Percentiles rank a stretch among this genome's conserved stretches.
Conservation (phyloP, 2,113 vertebrate species). For the Syrrhaptes paradoxus region DNA sequence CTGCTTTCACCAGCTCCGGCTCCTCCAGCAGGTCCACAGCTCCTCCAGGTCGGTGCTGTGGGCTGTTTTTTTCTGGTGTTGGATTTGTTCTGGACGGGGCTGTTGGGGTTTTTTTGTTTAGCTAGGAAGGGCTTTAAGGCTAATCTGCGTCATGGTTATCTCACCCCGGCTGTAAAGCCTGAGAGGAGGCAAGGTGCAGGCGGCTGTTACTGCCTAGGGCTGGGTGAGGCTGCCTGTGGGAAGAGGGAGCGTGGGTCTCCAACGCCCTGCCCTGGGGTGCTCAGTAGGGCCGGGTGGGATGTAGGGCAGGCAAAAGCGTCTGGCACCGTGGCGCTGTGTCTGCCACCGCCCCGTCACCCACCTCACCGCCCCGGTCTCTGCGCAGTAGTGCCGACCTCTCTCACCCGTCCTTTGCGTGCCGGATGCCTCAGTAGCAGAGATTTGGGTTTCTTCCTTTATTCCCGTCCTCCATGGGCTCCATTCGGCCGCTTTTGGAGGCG, state of each 20-base stretch:
- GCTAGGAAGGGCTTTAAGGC: neutral
- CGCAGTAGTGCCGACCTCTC: rapidly evolving
- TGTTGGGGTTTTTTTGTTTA: neutral
- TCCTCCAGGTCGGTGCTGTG: neutral
- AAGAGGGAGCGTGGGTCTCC: neutral
- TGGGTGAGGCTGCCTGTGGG: neutral
- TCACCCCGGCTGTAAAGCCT: neutral
- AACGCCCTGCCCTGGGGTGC: neutral
- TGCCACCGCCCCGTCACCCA: neutral
- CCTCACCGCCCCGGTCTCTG: rapidly evolving
- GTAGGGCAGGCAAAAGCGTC: neutral
- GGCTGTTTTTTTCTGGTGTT: neutral
- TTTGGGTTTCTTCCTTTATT: neutral
- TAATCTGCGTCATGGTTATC: neutral
- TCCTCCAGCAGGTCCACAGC: neutral
- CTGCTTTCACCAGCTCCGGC: neutral
- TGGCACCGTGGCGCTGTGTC: rapidly evolving
- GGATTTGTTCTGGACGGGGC: neutral
- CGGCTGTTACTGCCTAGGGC: neutral
- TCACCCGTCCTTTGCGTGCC: neutral
- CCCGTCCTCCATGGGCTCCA: neutral
- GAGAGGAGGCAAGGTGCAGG: constrained; percentile 31
- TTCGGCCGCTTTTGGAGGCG: neutral
- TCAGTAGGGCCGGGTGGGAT: neutral
- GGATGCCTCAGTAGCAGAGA: neutral